Base-by-base conservation (phyloP, 1,140 invertebrate genomes). In the Cyclargus thomasi region DNA sequence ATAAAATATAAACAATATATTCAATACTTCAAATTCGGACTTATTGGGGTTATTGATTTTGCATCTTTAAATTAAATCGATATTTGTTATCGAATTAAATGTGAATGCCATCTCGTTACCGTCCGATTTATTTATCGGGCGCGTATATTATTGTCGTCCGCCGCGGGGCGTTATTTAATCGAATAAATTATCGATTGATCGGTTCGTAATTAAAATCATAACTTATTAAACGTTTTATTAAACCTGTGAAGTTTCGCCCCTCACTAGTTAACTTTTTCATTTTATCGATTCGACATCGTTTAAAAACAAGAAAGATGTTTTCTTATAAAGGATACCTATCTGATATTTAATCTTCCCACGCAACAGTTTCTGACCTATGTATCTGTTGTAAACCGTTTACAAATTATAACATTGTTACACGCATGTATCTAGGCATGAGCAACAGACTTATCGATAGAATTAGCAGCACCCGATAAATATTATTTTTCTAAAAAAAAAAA, bases 211-310 rank as follows among this genome's bases (percentile, higher is more conserved):
- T 90, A 88, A 90, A 90, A 88, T 84, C 78, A 85, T 85, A 88
- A 88, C 83, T 86, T 88, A 87, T 87, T 86, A 88, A 86, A 82
- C 78, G 76, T 80, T 85, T 86, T 86, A 87, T 87, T 88, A 85
- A 82, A 69, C 76, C 78, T 85, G 77, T 79, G 81, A 75, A 80
- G 81, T 86, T 87, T 86, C 82, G 81, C 86, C 82, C 83, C 83
- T 82, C 64, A 62, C 55, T 67, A 20, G 39, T 22, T 14, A 36
- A 39, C 36, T n/a, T 63, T 63, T 67, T 62, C 18, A 22, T 17
- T 23, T 65, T 47, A 47, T 14, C 39, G 39, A 47, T 47, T 47
- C 3, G 1, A 3, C 23, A 29, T 29, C 23, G 29, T 29, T 29
- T 29, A 29, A 29, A 29, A 29, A 29, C 4, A 2, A 3, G 29